Conservation (phyloP, 2,888 invertebrate genomes). For the Zonitis immaculata region DNA sequence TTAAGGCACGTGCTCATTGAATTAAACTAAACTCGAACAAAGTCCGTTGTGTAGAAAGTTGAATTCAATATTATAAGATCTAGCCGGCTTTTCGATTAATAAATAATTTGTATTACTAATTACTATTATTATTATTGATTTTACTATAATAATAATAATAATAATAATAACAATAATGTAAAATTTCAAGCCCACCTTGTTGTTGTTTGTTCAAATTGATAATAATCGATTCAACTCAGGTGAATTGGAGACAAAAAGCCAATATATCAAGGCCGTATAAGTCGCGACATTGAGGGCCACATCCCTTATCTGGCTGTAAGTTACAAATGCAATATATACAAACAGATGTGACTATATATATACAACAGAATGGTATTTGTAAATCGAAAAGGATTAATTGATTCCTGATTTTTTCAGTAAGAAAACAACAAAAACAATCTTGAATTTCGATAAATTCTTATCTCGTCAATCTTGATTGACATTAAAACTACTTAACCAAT, state of each 20-base stretch:
- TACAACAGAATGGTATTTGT: background rate
- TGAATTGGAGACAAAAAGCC: slow-evolving; percentile 6
- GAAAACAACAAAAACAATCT: background rate
- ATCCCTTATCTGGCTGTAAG: slow-evolving; percentile 2
- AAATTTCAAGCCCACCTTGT: background rate
- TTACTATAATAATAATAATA: too few species aligned
- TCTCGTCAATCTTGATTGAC: slow-evolving; percentile 3
- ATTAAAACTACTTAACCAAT: slow-evolving; percentile 1
- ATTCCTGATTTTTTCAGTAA: background rate
- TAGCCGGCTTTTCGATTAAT: too few species aligned
- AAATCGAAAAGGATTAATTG: slow-evolving; percentile 3
- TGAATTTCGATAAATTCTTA: slow-evolving; percentile 1
- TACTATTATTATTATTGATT: too few species aligned
- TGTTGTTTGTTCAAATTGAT: background rate
- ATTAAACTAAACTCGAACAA: background rate
- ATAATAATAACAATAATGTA: background rate
- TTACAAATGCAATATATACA: slow-evolving; percentile 1
- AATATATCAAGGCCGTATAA: slow-evolving; percentile 8
- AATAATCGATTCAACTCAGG: background rate
- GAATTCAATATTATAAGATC: too few species aligned
- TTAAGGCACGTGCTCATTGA: slow-evolving; percentile 25
- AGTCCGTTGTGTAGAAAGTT: background rate
- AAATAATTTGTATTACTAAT: too few species aligned
- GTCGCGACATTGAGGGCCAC: slow-evolving; percentile 5
- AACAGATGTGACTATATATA: too few species aligned